Evolutionary conservation across 2,113 vertebrate species (phyloP), one percentile per base, ranked within the genome.

Genomic region (Alces alces): DNA sequence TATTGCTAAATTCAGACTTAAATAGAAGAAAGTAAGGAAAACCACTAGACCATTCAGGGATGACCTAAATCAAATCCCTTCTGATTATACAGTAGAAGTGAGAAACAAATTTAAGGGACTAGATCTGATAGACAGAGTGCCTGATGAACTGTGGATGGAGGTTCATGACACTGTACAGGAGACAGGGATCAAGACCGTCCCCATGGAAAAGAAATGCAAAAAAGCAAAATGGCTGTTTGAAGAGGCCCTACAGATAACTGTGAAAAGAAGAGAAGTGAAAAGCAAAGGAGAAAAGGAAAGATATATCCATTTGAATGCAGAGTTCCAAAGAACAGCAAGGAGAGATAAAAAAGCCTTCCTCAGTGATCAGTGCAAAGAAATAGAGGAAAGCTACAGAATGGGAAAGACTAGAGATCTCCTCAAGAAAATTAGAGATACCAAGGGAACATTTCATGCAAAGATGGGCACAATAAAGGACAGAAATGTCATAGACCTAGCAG

Each of bases 91-190:
- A 66, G 16, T 36, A 8, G 4, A 66, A 21, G 17, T 66, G 64
- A 66, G 64, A 66, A 36, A 66, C 21, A 66, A 30, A 7, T 17
- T 33, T 7, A 33, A 64, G 4, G 33, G 33, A 10, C 64, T 66
- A 66, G 33, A 36, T 21, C 33, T 66, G 8, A 66, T 36, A 36
- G 64, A 66, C 4, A 66, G 64, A 36, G 8, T 36, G 17, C 33
- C 17, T 66, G 33, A 66, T 36, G 64, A 36, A 1, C 64, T 66
- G 19, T 66, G 64, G 64, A 36, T 0, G 0, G 64, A 66, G 33
- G 33, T n/a, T 66, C 0, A 1, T 66, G 17, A 66, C 17, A 66
- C 10, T 8, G 8, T 36, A 36, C 8, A 66, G 33, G 33, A 5
- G 0, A 36, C 64, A 36, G 8, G 64, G 64, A 19, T 66, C 64